Base-by-base conservation (phyloP, 2,113 vertebrate genomes). In the Loxodonta africana region DNA sequence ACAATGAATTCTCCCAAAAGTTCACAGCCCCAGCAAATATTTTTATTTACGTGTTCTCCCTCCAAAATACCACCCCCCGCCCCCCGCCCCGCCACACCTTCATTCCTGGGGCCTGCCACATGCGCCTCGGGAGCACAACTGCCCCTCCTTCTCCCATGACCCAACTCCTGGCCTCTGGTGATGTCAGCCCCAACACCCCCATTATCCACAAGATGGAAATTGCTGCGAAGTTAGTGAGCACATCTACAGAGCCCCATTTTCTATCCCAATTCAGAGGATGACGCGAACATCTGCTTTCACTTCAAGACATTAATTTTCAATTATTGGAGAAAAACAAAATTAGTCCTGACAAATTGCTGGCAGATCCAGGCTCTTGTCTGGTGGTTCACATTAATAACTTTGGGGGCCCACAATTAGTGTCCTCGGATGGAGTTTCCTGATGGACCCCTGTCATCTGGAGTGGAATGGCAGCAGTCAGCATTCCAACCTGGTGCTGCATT, bases 281-380 rank as follows among this genome's bases (percentile, higher is more conserved):
- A 98, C 98, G 98, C 90, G 98, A 99, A 99, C 98, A 99, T 99
- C 98, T 99, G 99, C 98, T 99, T 99, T 99, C 98, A 99, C 98
- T 99, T 99, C 98, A 98, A 99, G 99, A 99, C 98, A 99, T 99
- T 99, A 99, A 99, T 99, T 99, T 99, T 98, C 99, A 99, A 99
- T 99, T 99, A 99, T 98, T 99, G 99, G 98, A 98, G 98, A 99
- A 99, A 99, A 99, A 99, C 98, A 99, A 98, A 99, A 99, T 99
- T 99, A 99, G 99, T 98, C 98, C 98, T 98, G 98, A 99, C 98
- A 99, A 99, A 99, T 99, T 98, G 98, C 98, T 98, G 97, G 98
- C 95, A 98, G 98, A 98, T 96, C 97, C 98, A 97, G 97, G 98
- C 99, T 99, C 98, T 98, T 98, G 98, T 98, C 97, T 98, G 98